Evolutionary conservation across 2,888 invertebrate genomes (phyloP).

Genomic region (Sinohyriopsis cumingii): DNA sequence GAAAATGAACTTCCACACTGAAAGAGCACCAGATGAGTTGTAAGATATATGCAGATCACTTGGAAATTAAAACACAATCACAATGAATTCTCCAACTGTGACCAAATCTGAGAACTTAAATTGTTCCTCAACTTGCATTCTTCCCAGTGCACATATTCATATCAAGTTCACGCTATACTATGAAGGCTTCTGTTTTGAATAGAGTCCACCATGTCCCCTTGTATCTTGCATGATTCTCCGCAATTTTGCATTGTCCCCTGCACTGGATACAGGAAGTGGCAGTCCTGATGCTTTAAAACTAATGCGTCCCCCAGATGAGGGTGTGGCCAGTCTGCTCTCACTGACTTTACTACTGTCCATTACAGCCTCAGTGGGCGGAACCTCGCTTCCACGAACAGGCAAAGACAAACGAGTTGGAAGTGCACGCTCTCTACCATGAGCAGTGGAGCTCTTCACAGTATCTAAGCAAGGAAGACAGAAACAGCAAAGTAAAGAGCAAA

Average conservation of each 20-base stretch:
- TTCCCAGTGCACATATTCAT: not conserved
- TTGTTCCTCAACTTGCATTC: too few species aligned
- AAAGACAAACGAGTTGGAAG: conserved; percentile 55
- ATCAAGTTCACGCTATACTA: not conserved
- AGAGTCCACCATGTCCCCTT: conserved; percentile 20
- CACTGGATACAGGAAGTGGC: conserved; percentile 59
- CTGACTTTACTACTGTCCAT: conserved; percentile 51
- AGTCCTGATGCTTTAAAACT: conserved; percentile 63
- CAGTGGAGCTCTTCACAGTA: conserved; percentile 50
- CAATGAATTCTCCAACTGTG: too few species aligned
- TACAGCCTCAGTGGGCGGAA: conserved; percentile 33
- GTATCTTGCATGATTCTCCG: conserved; percentile 53
- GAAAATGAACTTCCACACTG: too few species aligned
- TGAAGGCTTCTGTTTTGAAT: not conserved
- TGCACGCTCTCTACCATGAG: conserved; percentile 58
- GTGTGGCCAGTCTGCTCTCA: conserved; percentile 63
- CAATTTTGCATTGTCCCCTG: conserved; percentile 59
- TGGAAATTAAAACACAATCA: too few species aligned
- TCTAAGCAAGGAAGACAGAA: conserved; percentile 42
- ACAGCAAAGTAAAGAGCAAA: conserved; percentile 7
- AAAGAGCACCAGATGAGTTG: too few species aligned
- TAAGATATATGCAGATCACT: too few species aligned
- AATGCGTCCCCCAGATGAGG: conserved; percentile 64
- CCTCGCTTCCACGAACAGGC: conserved; percentile 50
- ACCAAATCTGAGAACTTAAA: too few species aligned